These are phyloP conservation scores for Uria aalge DNA, from an alignment of 2,113 vertebrate species.

Conservation along the genomic window DNA sequence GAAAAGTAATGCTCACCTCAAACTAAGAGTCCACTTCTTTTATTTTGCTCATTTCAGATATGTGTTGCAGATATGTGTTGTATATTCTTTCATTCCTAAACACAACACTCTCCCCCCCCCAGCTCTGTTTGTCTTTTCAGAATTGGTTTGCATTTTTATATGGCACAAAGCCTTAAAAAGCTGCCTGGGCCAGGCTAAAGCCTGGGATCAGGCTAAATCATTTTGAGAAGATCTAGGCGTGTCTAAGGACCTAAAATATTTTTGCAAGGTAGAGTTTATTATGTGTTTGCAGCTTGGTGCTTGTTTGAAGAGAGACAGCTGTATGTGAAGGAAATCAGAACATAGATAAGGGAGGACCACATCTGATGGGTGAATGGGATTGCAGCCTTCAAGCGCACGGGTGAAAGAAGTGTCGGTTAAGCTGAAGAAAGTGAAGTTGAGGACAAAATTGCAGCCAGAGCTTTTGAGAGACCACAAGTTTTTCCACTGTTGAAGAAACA, in stretches of 20 bases:
- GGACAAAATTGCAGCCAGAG: not conserved
- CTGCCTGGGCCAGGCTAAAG: not conserved
- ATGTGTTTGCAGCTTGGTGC: not conserved
- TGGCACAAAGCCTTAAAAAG: not conserved
- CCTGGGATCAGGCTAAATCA: not conserved
- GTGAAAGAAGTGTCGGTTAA: not conserved
- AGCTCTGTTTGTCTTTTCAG: not conserved
- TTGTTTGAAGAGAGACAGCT: not conserved
- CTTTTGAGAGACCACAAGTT: not conserved
- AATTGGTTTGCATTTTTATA: not conserved
- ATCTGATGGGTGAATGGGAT: not conserved
- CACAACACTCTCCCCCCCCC: not conserved
- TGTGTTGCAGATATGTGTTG: not conserved
- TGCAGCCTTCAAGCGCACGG: not conserved
- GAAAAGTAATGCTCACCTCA: not conserved
- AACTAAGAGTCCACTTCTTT: not conserved
- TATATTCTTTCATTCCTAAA: not conserved
- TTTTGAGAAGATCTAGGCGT: not conserved
- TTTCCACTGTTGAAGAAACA: slow-evolving; percentile 1
- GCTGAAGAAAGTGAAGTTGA: not conserved
- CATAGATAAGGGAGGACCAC: not conserved
- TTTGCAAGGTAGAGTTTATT: not conserved
- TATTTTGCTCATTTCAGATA: not conserved
- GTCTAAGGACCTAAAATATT: not conserved
- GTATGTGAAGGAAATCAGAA: not conserved